phyloP scores from a whole-genome alignment of 2,888 invertebrate species.

The Stramonita haemastoma region DNA sequence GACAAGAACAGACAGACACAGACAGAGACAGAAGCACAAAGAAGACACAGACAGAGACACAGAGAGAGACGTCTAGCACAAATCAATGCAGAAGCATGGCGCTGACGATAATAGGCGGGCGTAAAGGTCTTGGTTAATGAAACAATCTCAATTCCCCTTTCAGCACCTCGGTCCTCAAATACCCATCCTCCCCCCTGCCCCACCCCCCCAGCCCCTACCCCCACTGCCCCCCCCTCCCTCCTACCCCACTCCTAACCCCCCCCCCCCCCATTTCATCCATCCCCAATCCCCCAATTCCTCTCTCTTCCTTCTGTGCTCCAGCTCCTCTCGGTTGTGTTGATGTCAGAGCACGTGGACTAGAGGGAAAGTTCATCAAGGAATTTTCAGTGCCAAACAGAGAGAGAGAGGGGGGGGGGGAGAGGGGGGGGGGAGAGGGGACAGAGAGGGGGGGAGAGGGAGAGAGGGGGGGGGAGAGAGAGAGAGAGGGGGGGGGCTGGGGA shows the following conservation, averaged over 20 bases:
- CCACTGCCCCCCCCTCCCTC: not conserved
- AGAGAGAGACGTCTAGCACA: not conserved
- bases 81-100: constrained; percentile 10
- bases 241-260: not conserved
- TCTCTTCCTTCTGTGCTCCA: not conserved
- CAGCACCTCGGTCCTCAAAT: not conserved
- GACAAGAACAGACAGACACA: too few relatives aligned
- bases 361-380: not conserved
- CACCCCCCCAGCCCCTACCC: not conserved
- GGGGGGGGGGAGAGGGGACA: too few relatives aligned
- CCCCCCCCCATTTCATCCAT: not conserved
- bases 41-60: too few relatives aligned
- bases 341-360: too few relatives aligned
- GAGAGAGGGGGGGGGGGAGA: too few relatives aligned
- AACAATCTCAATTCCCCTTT: constrained; percentile 31
- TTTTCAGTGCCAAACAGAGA: not conserved
- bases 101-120: constrained; percentile 12
- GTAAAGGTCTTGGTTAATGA: constrained; percentile 26
- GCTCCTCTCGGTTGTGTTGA: not conserved
- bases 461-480: too few relatives aligned
- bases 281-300: not conserved
- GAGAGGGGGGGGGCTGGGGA: too few relatives aligned
- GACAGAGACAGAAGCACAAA: too few relatives aligned
- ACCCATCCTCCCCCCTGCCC: not conserved
- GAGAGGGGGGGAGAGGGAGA: too few relatives aligned